Base-by-base conservation (phyloP, 2,797 vertebrate genomes). In the Enteromius argenteus region DNA sequence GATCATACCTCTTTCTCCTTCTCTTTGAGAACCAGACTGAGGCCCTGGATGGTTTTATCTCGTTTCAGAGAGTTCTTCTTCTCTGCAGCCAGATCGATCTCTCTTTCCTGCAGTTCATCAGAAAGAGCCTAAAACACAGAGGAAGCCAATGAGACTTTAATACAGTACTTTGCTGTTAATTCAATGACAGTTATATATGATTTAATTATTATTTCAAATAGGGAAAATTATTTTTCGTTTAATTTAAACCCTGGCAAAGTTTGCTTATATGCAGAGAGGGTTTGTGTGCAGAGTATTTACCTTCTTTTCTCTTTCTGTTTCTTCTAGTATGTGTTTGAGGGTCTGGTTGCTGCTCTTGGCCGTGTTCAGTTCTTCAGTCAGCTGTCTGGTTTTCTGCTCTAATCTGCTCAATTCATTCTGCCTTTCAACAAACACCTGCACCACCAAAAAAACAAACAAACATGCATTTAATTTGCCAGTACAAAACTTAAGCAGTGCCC, bases 21-120 rank as follows among this genome's bases (percentile, higher is more conserved):
- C 83, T 96, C 96, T 92, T 94, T 96, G 79, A 99, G 93, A 53
- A 97, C 95, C 74, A 96, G 91, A 67, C 95, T 96, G 79, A 99
- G 95, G 4, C 98, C 98, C 91, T 99, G 98, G 91, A 99, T 99
- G 37, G 97, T 97, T 96, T 98, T 99, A 92, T 99, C 98, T 90
- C 98, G 94, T 91, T 99, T 99, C 89, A 98, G 88, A 86, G 96
- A 91, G 87, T 99, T 99, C 93, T 96, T 98, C 94, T 94, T 98
- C 89, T 98, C 97, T 15, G 92, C 90, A 88, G 90, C 91, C 83
- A 99, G 93, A 88, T 97, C 96, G 75, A 92, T 93, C 89, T 97
- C 97, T 69, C 90, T 96, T 86, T 97, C 96, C 80, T 96, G 95
- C 30, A 98, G 91, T 82, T 95, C 95, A 72, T 94, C 93, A 81